Evolutionary conservation across 23 tunicate genomes (phyloP).

Genomic region (Ascidia mentula): DNA sequence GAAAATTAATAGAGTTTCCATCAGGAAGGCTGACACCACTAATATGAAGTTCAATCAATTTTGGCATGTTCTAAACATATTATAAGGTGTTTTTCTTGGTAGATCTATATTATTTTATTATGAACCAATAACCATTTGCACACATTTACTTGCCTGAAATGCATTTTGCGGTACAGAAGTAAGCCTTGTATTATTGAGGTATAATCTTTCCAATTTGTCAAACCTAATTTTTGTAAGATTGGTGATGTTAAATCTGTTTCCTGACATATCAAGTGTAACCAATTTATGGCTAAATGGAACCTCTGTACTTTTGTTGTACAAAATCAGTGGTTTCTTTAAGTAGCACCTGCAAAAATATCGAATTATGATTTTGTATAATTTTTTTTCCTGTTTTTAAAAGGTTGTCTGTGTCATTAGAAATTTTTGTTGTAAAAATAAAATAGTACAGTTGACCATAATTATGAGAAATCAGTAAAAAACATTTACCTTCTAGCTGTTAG

Average conservation of each 20-base stretch:
- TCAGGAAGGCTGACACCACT: conserved; percentile 7
- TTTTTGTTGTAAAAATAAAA: neutral
- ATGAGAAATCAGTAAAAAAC: neutral
- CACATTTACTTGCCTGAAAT: neutral
- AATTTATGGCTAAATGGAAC: neutral
- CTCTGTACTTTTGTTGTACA: neutral
- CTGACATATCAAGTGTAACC: conserved; percentile 7
- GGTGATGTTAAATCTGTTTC: neutral
- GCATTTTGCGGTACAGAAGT: neutral
- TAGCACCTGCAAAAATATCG: neutral
- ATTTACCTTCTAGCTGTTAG: conserved; percentile 18
- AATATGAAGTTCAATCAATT: neutral
- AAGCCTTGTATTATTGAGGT: conserved; percentile 6
- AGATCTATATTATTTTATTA: neutral
- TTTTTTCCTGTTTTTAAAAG: neutral
- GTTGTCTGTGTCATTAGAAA: neutral
- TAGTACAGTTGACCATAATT: neutral
- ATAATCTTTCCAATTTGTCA: neutral
- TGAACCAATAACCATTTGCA: neutral
- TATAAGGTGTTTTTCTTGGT: neutral
- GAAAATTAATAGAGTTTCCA: neutral
- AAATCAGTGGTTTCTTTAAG: neutral
- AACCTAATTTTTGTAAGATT: neutral
- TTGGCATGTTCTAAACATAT: conserved; percentile 22
- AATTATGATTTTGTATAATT: neutral